phyloP scores from a whole-genome alignment of 2,113 vertebrate species.

The Lethenteron camtschaticum region DNA sequence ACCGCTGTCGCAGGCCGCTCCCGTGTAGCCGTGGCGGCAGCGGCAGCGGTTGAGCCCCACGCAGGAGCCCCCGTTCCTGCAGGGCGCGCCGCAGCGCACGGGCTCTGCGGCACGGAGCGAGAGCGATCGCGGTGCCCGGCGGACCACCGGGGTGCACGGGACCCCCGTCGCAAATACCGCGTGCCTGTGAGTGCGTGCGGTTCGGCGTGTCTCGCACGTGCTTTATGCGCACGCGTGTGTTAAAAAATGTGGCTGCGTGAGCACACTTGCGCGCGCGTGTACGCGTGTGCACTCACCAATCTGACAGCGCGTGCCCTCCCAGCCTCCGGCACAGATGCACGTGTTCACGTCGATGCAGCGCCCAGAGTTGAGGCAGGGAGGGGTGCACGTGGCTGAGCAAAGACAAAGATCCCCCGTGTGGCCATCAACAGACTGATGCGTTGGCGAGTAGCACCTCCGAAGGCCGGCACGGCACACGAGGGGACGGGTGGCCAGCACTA shows the following conservation, averaged over 20 bases:
- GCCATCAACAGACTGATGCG: too few species aligned
- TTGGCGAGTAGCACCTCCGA: too few species aligned
- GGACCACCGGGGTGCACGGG: too few species aligned
- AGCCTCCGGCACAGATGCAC: constrained; percentile 27
- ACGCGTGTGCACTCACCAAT: constrained; percentile 20
- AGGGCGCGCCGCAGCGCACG: constrained; percentile 22
- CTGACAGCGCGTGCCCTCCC: constrained; percentile 38
- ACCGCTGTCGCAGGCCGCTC: constrained; percentile 29
- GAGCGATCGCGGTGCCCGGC: neutral
- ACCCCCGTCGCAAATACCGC: too few species aligned
- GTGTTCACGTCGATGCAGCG: constrained; percentile 38
- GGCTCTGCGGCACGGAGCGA: constrained; percentile 20
- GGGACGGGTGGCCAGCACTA: too few species aligned
- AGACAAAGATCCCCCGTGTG: constrained; percentile 8
- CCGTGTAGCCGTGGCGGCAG: constrained; percentile 26
- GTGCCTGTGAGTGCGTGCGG: too few species aligned
- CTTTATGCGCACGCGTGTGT: too few species aligned
- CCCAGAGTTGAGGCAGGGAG: constrained; percentile 31
- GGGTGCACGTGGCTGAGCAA: constrained; percentile 29
- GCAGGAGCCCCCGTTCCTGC: constrained; percentile 26
- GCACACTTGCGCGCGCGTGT: neutral
- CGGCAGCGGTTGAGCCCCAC: constrained; percentile 30
- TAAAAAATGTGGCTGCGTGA: too few species aligned
- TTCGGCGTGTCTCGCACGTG: too few species aligned
- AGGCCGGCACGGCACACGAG: too few species aligned